Evolutionary conservation across 2,888 invertebrate species (phyloP).

Genomic region (Callosobruchus maculatus): DNA sequence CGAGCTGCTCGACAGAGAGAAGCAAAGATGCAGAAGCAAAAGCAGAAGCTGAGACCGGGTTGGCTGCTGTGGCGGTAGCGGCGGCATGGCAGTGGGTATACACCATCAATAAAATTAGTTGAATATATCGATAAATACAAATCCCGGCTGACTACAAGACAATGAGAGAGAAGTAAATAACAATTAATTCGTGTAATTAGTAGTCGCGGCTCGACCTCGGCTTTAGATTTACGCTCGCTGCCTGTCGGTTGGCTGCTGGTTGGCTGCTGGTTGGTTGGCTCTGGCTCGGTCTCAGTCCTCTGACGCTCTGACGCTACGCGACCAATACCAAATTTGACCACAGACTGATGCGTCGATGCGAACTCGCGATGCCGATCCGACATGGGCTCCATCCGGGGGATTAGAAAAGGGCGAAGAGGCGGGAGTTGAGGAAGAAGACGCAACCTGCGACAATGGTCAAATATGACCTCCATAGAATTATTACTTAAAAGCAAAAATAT

Average conservation of each 20-base stretch:
- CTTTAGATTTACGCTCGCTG: conserved; percentile 43
- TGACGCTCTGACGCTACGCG: conserved; percentile 42
- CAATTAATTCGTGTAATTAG: conserved; percentile 50
- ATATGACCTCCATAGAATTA: no score
- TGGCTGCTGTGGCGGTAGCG: no score
- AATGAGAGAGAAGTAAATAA: conserved; percentile 37
- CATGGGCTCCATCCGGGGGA: conserved; percentile 19
- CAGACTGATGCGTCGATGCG: conserved; percentile 47
- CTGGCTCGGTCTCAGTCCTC: not conserved
- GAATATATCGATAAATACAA: conserved; percentile 29
- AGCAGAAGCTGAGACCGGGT: conserved; percentile 6
- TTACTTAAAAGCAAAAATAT: no score
- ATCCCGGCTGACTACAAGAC: conserved; percentile 27
- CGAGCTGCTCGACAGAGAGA: no score
- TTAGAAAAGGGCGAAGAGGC: not conserved
- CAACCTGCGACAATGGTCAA: no score
- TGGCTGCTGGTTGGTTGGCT: no score
- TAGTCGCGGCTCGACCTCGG: conserved; percentile 41
- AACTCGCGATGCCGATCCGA: conserved; percentile 41
- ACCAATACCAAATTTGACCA: conserved; percentile 50
- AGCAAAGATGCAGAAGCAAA: no score
- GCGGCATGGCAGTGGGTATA: no score
- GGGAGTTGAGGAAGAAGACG: not conserved
- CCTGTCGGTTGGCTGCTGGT: no score
- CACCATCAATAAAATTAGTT: conserved; percentile 28